Evolutionary conservation across 92 coral and sea anemone species (phyloP).

Genomic region (Hydrozoanthus gracilis): DNA sequence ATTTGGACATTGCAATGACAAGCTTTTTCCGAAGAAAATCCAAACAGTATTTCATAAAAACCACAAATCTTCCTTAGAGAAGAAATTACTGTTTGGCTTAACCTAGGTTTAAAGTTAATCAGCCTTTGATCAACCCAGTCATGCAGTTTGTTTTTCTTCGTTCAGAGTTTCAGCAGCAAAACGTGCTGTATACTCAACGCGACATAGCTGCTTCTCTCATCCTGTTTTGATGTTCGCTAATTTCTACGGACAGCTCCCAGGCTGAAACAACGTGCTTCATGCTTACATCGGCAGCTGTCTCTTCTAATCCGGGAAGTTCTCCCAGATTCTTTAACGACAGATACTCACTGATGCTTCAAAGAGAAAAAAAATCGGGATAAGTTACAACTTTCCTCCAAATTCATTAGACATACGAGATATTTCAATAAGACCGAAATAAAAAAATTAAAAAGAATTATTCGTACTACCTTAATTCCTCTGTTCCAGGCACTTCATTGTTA

Average conservation of each 20-base stretch:
- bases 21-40: no score
- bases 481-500: conserved; percentile 52
- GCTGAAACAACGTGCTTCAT: conserved; percentile 63
- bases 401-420: not conserved
- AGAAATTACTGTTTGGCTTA: no score
- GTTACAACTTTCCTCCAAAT: not conserved
- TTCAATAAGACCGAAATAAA: no score
- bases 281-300: conserved; percentile 40
- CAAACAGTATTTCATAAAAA: no score
- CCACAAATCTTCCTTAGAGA: no score
- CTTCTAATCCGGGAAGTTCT: conserved; percentile 52
- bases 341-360: conserved; percentile 52
- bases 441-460: no score
- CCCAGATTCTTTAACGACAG: conserved; percentile 47
- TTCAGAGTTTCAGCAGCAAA: not conserved
- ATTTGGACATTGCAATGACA: no score
- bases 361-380: not conserved
- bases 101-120: no score
- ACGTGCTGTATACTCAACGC: not conserved
- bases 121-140: no score
- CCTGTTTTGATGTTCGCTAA: conserved; percentile 33
- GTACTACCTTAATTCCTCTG: conserved; percentile 63
- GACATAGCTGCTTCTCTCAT: conserved; percentile 16
- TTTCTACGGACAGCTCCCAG: conserved; percentile 61
- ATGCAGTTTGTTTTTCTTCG: no score